phyloP scores from a whole-genome alignment of 2,113 vertebrate species.

The Microtus oregoni region DNA sequence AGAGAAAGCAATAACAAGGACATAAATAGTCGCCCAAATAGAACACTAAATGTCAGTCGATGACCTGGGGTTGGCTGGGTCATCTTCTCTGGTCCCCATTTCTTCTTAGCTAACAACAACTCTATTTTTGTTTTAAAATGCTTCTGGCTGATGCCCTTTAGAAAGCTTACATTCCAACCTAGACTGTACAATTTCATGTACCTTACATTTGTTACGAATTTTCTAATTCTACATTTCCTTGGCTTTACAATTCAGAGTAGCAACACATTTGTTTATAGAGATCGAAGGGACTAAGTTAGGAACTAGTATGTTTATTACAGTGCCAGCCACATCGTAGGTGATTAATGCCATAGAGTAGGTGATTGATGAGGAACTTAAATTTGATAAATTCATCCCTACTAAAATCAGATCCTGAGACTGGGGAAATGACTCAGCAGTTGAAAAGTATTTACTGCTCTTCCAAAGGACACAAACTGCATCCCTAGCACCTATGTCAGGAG shows the following conservation, averaged over 20 bases:
- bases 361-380: constrained; percentile 22
- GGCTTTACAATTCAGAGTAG: constrained; percentile 2
- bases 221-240: constrained; percentile 20
- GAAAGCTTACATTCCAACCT: constrained; percentile 19
- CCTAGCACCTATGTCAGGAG: background rate
- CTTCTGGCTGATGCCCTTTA: background rate
- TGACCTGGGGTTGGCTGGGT: background rate
- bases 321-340: background rate
- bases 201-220: background rate
- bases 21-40: background rate
- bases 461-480: background rate
- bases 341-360: background rate
- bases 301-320: background rate
- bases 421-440: background rate
- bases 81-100: background rate
- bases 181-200: constrained; percentile 2
- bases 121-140: background rate
- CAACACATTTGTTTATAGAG: constrained; percentile 1
- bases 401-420: background rate
- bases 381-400: constrained; percentile 6
- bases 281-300: background rate
- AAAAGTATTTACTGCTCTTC: background rate
- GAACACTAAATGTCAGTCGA: background rate
- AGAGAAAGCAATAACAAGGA: constrained; percentile 24
- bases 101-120: constrained; percentile 21